These are phyloP conservation scores for Syrrhaptes paradoxus DNA, from an alignment of 2,113 vertebrate genomes.

Conservation along the genomic window DNA sequence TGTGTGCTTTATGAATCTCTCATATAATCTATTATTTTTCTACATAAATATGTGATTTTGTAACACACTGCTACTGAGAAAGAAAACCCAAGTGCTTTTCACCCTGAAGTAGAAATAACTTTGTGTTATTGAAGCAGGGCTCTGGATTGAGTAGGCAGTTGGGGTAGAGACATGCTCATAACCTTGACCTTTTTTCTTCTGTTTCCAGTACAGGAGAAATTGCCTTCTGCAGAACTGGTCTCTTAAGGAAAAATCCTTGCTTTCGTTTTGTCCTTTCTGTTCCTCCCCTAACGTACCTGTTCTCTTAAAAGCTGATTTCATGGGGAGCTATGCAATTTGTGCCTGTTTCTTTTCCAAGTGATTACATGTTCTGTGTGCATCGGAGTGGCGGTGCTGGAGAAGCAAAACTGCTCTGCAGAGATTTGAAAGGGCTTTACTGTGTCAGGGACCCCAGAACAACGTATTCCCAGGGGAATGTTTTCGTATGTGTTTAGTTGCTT, in stretches of 20 bases:
- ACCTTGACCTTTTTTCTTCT: conserved; percentile 20
- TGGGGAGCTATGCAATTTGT: not conserved
- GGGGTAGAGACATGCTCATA: not conserved
- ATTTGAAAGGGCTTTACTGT: not conserved
- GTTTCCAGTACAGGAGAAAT: not conserved
- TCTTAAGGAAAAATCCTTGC: not conserved
- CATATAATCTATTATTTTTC: not conserved
- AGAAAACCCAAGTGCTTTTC: not conserved
- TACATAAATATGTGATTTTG: not conserved
- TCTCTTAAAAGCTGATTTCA: conserved; percentile 1
- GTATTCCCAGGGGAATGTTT: not conserved
- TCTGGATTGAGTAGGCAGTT: not conserved
- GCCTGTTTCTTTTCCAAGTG: not conserved
- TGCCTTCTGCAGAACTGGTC: not conserved
- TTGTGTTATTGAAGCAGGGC: not conserved
- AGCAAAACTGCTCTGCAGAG: not conserved
- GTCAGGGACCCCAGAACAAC: fast-evolving
- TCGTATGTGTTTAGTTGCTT: not conserved
- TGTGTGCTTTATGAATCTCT: not conserved
- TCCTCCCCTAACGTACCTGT: not conserved
- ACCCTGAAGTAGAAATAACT: not conserved
- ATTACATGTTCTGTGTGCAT: not conserved
- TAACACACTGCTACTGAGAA: not conserved
- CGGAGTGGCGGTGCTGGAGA: not conserved
- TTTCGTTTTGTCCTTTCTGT: not conserved